Evolutionary conservation across 2,113 vertebrate genomes (phyloP).

Genomic region (Tragulus kanchil): DNA sequence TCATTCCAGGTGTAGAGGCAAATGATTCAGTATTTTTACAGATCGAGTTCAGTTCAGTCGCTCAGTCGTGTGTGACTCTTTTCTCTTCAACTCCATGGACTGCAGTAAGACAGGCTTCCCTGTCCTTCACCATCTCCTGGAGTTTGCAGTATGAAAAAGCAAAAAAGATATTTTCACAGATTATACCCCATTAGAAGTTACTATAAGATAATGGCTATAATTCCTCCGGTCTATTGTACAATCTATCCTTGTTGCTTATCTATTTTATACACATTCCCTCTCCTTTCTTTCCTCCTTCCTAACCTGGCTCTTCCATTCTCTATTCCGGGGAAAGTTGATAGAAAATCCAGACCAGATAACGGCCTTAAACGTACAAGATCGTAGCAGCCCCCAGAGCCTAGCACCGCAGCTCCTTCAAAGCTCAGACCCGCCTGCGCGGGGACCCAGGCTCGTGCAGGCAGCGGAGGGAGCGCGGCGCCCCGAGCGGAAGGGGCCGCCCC

Average conservation of each 20-base stretch:
- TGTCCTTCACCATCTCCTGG: too few species aligned
- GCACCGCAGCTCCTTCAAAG: too few species aligned
- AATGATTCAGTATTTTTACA: not conserved
- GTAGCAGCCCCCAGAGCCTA: too few species aligned
- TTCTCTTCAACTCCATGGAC: too few species aligned
- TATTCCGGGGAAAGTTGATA: not conserved
- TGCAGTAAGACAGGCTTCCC: too few species aligned
- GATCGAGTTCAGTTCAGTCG: too few species aligned
- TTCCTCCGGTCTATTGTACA: not conserved
- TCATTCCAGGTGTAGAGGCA: not conserved
- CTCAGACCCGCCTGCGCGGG: rapidly evolving
- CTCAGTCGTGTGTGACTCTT: too few species aligned
- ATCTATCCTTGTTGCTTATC: not conserved
- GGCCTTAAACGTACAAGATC: not conserved
- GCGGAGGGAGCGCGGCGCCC: rapidly evolving
- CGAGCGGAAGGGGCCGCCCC: not conserved
- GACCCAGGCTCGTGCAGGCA: rapidly evolving
- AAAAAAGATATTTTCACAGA: not conserved
- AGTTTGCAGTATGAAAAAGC: too few species aligned
- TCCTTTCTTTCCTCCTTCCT: not conserved
- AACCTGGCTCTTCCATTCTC: not conserved
- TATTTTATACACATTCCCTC: not conserved
- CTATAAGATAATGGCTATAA: not conserved
- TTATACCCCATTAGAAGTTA: not conserved
- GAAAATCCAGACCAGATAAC: not conserved